Percentiles rank a stretch among this genome's conserved stretches.
phyloP scores from a whole-genome alignment of 2,797 vertebrate species.

The Hoplostethus mediterraneus region DNA sequence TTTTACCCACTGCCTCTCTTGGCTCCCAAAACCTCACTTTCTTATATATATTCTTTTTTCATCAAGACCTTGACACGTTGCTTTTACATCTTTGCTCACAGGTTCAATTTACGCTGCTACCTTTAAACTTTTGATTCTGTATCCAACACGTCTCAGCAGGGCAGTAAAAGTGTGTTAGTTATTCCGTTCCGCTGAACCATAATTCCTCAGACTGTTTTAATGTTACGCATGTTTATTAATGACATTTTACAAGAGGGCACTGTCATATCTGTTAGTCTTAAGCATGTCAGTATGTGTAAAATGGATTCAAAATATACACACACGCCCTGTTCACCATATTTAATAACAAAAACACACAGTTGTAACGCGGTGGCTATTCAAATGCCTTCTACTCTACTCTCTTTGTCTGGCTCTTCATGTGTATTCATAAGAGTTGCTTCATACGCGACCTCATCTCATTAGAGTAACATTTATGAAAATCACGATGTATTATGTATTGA shows the following conservation, averaged over 20 bases:
- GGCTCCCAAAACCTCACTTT: no score
- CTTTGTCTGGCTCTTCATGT: slow-evolving; percentile 86
- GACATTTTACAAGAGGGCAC: slow-evolving; percentile 86
- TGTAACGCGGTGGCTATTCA: slow-evolving; percentile 91
- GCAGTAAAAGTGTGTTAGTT: slow-evolving; percentile 31
- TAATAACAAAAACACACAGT: slow-evolving; percentile 92
- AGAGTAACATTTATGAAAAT: slow-evolving; percentile 95
- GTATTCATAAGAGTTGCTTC: slow-evolving; percentile 89
- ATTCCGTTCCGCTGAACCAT: slow-evolving; percentile 47
- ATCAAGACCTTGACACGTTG: neutral
- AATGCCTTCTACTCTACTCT: slow-evolving; percentile 88
- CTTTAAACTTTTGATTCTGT: slow-evolving; percentile 3
- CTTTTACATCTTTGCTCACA: neutral
- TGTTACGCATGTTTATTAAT: slow-evolving; percentile 94
- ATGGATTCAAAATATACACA: slow-evolving; percentile 89
- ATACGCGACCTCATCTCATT: slow-evolving; percentile 91
- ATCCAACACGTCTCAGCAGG: slow-evolving; percentile 12
- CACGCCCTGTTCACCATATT: slow-evolving; percentile 92
- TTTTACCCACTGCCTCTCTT: no score
- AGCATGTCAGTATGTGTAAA: slow-evolving; percentile 85
- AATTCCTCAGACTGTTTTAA: slow-evolving; percentile 55
- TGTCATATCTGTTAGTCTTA: slow-evolving; percentile 86
- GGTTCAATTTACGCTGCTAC: neutral
- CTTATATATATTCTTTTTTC: no score
- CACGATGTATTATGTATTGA: slow-evolving; percentile 86